phyloP scores from a whole-genome alignment of 1,140 invertebrate species.

The Rhagoletis zephyria region DNA sequence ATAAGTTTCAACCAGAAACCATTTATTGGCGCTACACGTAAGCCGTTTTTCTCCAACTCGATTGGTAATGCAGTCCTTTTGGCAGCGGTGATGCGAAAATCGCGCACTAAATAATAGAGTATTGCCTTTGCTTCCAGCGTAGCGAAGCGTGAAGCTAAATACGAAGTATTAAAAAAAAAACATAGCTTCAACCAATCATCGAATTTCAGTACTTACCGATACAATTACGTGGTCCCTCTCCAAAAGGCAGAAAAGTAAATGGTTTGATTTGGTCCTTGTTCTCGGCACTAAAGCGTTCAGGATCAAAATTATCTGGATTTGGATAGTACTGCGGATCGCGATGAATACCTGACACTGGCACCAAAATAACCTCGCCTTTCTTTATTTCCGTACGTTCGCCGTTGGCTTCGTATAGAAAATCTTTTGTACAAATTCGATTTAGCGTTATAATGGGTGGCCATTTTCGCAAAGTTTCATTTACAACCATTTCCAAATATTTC shows the following conservation, averaged over 20 bases:
- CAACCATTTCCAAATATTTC: constrained; percentile 73
- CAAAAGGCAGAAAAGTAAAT: constrained; percentile 78
- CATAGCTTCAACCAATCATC: constrained; percentile 64
- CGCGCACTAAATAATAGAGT: background rate
- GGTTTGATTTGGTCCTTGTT: constrained; percentile 75
- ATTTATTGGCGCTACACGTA: constrained; percentile 2
- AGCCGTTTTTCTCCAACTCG: background rate
- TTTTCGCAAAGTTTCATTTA: constrained; percentile 75
- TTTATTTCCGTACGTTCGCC: constrained; percentile 61
- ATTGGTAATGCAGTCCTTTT: background rate
- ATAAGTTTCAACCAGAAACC: constrained; percentile 31
- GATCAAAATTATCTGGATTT: constrained; percentile 76
- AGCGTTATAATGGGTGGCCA: constrained; percentile 74
- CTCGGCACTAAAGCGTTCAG: constrained; percentile 77
- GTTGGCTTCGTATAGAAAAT: background rate
- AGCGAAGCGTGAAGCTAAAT: constrained; percentile 11
- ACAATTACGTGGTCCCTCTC: constrained; percentile 78
- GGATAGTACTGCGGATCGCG: constrained; percentile 75
- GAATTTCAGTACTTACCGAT: constrained; percentile 74
- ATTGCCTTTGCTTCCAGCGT: constrained; percentile 38
- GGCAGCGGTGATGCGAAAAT: background rate
- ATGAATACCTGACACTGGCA: constrained; percentile 76
- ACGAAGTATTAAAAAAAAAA: background rate
- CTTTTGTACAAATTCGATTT: constrained; percentile 72
- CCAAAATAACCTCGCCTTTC: constrained; percentile 73